Conservation (phyloP, 2,113 vertebrate genomes). For the Saiga tatarica region DNA sequence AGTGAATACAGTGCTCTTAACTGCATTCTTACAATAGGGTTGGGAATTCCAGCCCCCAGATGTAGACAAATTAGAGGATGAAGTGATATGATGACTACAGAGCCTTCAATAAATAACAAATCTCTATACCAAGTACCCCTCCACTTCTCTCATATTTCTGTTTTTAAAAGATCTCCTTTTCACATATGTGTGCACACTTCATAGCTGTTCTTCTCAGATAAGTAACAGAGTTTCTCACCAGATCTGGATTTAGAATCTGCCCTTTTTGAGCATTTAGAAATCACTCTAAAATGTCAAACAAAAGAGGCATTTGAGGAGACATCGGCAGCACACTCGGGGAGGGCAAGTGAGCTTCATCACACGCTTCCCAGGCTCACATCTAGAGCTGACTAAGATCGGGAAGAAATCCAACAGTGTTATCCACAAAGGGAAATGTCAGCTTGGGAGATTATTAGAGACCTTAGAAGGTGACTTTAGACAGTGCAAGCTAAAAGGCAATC, state of each 20-base stretch:
- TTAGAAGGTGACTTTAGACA: neutral
- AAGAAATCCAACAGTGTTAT: neutral
- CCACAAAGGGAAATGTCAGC: neutral
- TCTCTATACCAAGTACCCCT: neutral
- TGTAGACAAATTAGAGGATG: neutral
- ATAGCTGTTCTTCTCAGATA: conserved; percentile 38
- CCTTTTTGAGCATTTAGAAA: conserved; percentile 53
- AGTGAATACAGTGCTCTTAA: neutral
- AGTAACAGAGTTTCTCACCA: conserved; percentile 20
- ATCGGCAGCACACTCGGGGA: neutral
- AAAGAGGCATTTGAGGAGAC: neutral
- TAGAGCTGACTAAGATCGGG: neutral
- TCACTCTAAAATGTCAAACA: conserved; percentile 54
- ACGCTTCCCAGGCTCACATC: neutral
- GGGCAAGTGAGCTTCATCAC: neutral
- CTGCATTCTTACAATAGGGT: neutral
- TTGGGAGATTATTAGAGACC: neutral
- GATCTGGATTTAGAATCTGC: conserved; percentile 61
- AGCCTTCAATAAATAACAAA: neutral
- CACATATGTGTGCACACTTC: neutral
- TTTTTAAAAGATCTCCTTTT: conserved; percentile 19
- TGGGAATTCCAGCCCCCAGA: neutral
- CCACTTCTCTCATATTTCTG: neutral
- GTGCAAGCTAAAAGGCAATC: neutral
- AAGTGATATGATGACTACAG: neutral